phyloP scores from a whole-genome alignment of 2,797 vertebrate species.

The Streptopelia turtur region DNA sequence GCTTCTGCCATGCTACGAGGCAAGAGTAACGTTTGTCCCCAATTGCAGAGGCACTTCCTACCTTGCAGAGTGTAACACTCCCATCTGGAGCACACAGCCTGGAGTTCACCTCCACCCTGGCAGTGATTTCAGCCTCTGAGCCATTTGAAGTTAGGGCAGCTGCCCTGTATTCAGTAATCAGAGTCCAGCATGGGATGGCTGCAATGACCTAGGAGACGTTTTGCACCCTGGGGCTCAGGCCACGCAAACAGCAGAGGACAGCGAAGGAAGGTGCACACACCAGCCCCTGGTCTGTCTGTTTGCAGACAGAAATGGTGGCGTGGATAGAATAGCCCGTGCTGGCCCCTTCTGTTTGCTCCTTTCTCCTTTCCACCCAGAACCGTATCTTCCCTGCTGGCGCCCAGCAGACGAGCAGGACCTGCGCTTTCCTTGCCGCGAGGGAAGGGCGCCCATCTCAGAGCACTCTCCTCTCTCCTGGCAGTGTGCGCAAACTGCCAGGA shows the following conservation, averaged over 20 bases:
- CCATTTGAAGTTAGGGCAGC: not conserved
- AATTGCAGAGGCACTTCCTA: not conserved
- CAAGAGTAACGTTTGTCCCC: not conserved
- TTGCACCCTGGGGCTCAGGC: not conserved
- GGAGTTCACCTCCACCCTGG: not conserved
- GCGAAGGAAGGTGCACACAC: not conserved
- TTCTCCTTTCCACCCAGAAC: not conserved
- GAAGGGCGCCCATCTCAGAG: not conserved
- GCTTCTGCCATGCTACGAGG: not conserved
- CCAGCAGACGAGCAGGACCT: rapidly evolving
- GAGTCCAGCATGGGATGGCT: not conserved
- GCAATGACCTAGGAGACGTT: not conserved
- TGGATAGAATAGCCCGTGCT: not conserved
- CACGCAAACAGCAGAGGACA: not conserved
- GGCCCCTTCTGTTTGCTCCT: not conserved
- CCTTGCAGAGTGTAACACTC: not conserved
- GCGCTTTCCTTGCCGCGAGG: not conserved
- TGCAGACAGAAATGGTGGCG: not conserved
- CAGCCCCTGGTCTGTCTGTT: not conserved
- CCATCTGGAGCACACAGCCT: not conserved
- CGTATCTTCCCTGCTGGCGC: not conserved
- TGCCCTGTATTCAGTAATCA: not conserved
- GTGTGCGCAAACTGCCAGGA: conserved; percentile 78
- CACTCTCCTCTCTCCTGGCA: not conserved
- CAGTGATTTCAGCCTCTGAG: not conserved